Evolutionary conservation across 2,113 vertebrate species (phyloP).

Genomic region (Entomyzon cyanotis): DNA sequence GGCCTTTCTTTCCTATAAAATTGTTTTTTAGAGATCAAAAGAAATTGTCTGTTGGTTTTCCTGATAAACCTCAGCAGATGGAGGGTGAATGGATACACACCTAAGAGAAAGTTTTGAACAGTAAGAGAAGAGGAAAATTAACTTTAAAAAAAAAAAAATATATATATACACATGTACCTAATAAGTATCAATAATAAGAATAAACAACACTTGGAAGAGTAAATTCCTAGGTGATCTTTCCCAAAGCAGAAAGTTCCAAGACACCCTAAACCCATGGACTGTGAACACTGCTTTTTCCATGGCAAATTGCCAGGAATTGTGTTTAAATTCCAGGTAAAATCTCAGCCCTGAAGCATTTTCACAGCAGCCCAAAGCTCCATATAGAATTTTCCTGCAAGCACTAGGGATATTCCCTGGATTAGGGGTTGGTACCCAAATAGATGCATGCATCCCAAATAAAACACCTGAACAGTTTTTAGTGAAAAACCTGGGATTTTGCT

Average conservation of each 20-base stretch:
- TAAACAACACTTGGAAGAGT: not conserved
- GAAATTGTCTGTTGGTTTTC: not conserved
- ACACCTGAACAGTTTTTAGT: not conserved
- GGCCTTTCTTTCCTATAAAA: not conserved
- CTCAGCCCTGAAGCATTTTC: not conserved
- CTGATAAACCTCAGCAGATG: not conserved
- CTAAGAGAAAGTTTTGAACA: not conserved
- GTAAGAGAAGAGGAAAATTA: not conserved
- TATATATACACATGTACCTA: accelerated
- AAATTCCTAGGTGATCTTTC: not conserved
- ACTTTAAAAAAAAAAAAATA: not conserved
- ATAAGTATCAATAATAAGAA: not conserved
- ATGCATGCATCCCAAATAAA: not conserved
- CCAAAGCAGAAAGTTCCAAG: not conserved
- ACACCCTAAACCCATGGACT: not conserved
- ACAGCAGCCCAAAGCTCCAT: not conserved
- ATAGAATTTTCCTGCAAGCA: not conserved
- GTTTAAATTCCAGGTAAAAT: not conserved
- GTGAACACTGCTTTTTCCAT: not conserved
- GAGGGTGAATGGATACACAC: not conserved
- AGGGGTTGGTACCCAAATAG: not conserved
- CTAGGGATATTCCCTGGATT: not conserved
- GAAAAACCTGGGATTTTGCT: not conserved
- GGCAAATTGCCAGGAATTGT: not conserved
- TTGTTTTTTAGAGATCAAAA: not conserved